Base-by-base conservation (phyloP, 1,140 invertebrate genomes). In the Drosophila rhopaloa region DNA sequence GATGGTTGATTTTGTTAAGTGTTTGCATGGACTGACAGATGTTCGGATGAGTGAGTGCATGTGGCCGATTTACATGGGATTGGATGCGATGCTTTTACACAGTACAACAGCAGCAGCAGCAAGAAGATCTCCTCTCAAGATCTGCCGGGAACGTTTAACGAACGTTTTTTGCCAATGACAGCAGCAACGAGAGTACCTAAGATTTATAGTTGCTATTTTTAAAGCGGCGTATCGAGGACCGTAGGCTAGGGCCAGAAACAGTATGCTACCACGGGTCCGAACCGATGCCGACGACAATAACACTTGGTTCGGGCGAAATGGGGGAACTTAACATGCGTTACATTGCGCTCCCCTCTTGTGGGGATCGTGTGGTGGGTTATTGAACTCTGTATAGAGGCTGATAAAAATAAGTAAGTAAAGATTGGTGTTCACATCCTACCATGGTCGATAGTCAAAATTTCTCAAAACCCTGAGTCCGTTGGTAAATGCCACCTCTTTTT, bases 131-230 rank as follows among this genome's bases (percentile, higher is more conserved):
- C 62, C 27, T 50, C 58, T 16, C 35, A 11, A 51, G 24, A 73
- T 37, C n/a, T 16, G 35, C 40, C 55, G 74, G 61, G 73, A 67
- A 60, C 75, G 61, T 55, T 67, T 50, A 66, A 46, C 54, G 61
- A 84, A 73, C 76, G 73, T 65, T 75, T 76, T 70, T 61, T 66
- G 58, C 47, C 57, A 76, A 79, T 78, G 59, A 66, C 38, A 59
- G 56, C 58, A 54, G 51, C 78, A 63, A 66, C 58, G 76, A 79
- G 68, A 77, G 65, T 76, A 71, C 56, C 65, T 61, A 77, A 89
- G 83, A 88, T 88, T 88, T 88, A 89, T 89, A 82, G 83, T 89
- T 71, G 84, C 83, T 88, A 88, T 88, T 88, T 88, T 88, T 89
- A 88, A 88, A 83, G 79, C 80, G 79, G 60, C 66, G 76, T 88